Conservation (phyloP, 2,797 vertebrate genomes). For the Ctenosaura bakeri region DNA sequence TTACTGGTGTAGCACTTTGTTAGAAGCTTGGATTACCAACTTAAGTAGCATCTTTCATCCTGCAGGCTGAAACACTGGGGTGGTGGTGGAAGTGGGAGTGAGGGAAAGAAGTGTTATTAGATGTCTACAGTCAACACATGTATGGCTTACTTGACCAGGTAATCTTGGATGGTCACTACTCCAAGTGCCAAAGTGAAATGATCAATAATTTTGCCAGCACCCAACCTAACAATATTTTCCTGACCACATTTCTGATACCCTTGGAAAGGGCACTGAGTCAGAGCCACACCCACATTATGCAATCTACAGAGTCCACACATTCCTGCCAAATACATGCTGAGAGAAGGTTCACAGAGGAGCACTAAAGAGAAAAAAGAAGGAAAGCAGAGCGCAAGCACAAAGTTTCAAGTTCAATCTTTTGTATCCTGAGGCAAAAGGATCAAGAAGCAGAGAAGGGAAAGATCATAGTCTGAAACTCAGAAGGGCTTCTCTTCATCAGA, state of each 20-base stretch:
- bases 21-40: not conserved
- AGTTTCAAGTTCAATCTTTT: not conserved
- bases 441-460: not conserved
- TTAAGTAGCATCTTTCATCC: slow-evolving; percentile 1
- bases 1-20: not conserved
- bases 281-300: not conserved
- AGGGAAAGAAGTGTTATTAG: not conserved
- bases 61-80: not conserved
- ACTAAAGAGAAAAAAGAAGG: not conserved
- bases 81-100: too few relatives aligned
- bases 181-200: not conserved
- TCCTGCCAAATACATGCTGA: not conserved
- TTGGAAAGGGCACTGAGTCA: not conserved
- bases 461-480: too few relatives aligned
- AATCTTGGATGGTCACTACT: not conserved
- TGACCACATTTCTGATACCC: not conserved
- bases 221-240: not conserved
- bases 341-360: not conserved
- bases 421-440: not conserved
- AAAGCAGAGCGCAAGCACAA: too few relatives aligned
- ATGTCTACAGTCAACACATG: not conserved
- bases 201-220: not conserved
- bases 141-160: not conserved
- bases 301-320: not conserved
- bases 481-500: too few relatives aligned